A percentile compares a stretch with the other conserved stretches of the same genome.
phyloP scores from a whole-genome alignment of 2,888 invertebrate species.

The Autographa pulchrina region DNA sequence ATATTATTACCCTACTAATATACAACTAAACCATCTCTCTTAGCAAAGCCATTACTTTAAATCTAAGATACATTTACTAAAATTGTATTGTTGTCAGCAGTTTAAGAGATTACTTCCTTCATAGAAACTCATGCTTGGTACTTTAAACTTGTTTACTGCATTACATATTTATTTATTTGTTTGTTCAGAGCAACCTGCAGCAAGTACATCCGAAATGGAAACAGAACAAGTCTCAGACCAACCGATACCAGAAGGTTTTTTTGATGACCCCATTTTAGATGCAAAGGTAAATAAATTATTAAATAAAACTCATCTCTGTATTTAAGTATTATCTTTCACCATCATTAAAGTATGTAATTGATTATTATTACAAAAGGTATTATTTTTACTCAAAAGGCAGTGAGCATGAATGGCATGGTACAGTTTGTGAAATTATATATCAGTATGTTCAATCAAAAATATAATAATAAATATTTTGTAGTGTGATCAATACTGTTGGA shows the following conservation, averaged over 20 bases:
- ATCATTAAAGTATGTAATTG: neutral
- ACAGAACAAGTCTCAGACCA: constrained; percentile 70
- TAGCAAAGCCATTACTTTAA: too few relatives aligned
- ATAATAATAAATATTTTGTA: too few relatives aligned
- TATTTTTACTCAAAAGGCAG: neutral
- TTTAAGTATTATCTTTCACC: neutral
- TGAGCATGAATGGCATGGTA: neutral
- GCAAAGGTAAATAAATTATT: constrained; percentile 90
- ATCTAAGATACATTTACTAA: too few relatives aligned
- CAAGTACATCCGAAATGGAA: constrained; percentile 62
- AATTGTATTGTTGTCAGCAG: too few relatives aligned
- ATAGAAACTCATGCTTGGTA: too few relatives aligned
- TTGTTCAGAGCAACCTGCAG: constrained; percentile 73
- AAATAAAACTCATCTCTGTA: neutral
- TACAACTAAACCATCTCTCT: too few relatives aligned
- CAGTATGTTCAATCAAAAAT: too few relatives aligned
- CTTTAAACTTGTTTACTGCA: neutral
- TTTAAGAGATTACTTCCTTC: too few relatives aligned
- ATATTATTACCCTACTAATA: too few relatives aligned
- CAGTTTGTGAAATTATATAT: neutral
- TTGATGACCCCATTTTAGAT: constrained; percentile 95
- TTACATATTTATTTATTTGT: constrained; percentile 10
- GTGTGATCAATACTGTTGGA: too few relatives aligned
- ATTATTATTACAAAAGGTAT: neutral
- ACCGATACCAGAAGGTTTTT: constrained; percentile 95